Conservation (phyloP, 1,140 invertebrate genomes). For the Ceratina japonica region DNA sequence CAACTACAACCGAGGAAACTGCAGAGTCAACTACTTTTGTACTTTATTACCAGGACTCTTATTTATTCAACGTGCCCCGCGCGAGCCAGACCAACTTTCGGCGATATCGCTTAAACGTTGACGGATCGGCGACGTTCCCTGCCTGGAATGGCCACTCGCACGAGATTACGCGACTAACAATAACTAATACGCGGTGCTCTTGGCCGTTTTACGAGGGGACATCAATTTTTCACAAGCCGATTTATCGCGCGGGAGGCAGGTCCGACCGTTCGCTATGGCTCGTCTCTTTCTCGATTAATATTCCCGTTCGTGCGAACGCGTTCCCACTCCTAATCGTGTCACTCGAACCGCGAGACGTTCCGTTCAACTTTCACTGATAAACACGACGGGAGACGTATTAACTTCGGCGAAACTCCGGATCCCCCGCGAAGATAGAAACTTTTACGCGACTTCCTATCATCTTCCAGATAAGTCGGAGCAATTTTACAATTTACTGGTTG, state of each 20-base stretch:
- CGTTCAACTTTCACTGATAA: constrained; percentile 55
- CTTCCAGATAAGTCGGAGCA: too few species aligned
- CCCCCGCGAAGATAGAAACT: too few species aligned
- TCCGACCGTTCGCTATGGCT: too few species aligned
- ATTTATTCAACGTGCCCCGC: constrained; percentile 43
- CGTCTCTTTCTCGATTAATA: too few species aligned
- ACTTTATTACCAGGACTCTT: constrained; percentile 48
- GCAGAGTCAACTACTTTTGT: constrained; percentile 36
- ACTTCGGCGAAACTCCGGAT: constrained; percentile 4
- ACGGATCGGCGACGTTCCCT: not conserved
- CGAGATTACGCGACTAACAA: too few species aligned
- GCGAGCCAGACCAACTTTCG: not conserved
- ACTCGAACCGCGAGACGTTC: constrained; percentile 4
- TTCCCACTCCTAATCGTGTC: not conserved
- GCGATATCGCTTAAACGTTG: constrained; percentile 3
- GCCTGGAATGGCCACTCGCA: too few species aligned
- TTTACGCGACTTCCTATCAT: too few species aligned
- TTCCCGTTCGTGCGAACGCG: not conserved
- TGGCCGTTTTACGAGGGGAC: too few species aligned
- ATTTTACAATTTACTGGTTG: too few species aligned
- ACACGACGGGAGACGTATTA: constrained; percentile 22
- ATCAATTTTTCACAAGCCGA: too few species aligned
- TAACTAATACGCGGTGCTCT: too few species aligned
- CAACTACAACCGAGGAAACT: constrained; percentile 28
- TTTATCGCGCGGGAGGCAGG: too few species aligned